A percentile compares a stretch with the other conserved stretches of the same genome.
These are phyloP conservation scores for Calcarius lapponicus DNA, from an alignment of 2,797 vertebrate species.

Conservation along the genomic window DNA sequence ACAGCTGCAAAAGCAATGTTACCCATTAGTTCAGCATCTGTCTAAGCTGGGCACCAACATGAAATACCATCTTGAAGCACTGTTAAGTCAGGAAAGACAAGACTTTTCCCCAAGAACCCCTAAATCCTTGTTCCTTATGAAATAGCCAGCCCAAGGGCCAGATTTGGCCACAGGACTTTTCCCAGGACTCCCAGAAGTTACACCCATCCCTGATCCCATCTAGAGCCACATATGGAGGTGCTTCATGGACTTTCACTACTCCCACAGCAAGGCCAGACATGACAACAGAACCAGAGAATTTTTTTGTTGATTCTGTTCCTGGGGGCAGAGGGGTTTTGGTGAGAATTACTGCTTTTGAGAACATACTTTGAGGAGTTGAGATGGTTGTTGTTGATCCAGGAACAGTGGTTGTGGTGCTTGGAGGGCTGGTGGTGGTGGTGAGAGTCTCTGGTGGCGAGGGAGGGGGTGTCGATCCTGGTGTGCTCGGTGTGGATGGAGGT, in stretches of 20 bases:
- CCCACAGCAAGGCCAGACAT: background rate
- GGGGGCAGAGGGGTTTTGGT: background rate
- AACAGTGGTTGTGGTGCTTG: rapidly evolving
- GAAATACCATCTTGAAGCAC: background rate
- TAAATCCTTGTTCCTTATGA: no score
- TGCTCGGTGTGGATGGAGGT: background rate
- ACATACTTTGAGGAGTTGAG: background rate
- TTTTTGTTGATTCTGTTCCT: background rate
- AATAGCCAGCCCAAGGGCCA: background rate
- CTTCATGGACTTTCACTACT: background rate
- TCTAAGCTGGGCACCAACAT: background rate
- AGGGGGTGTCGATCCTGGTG: background rate
- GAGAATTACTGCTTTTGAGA: background rate
- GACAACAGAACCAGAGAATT: background rate
- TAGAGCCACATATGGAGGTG: background rate
- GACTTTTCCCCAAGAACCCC: background rate
- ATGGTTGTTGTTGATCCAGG: background rate
- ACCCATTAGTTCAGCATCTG: background rate
- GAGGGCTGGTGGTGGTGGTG: background rate
- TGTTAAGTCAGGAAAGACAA: background rate
- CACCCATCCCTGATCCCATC: background rate
- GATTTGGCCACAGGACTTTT: background rate
- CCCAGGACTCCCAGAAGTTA: background rate
- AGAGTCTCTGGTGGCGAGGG: rapidly evolving
- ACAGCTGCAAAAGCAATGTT: background rate